Conservation (phyloP, 2,797 vertebrate species). For the Pseudocheirus occidentalis region DNA sequence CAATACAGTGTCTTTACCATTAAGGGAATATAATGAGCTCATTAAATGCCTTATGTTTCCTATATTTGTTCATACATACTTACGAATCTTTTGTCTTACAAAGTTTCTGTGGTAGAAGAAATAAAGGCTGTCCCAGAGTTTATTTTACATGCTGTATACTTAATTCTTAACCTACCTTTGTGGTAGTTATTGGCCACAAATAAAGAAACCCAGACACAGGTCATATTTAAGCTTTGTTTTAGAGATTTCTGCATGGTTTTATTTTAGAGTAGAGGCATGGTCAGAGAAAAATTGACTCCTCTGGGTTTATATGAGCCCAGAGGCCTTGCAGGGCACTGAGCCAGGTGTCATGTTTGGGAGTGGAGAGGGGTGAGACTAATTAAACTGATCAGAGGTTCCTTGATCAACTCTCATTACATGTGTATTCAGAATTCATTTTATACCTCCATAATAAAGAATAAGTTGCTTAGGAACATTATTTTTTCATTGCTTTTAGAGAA, state of each 20-base stretch:
- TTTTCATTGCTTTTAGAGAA: slow-evolving; percentile 60
- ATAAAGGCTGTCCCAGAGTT: background rate
- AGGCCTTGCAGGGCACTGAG: background rate
- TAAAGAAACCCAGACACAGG: background rate
- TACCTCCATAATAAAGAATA: slow-evolving; percentile 26
- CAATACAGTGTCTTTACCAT: too few species aligned
- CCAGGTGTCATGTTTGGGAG: background rate
- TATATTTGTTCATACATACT: background rate
- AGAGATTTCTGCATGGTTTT: background rate
- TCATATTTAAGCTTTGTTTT: background rate
- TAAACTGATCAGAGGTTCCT: background rate
- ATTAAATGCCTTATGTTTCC: background rate
- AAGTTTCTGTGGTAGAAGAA: background rate
- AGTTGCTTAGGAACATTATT: slow-evolving; percentile 57
- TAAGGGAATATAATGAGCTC: background rate
- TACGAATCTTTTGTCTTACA: background rate
- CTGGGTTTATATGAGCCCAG: background rate
- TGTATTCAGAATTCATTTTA: slow-evolving; percentile 38
- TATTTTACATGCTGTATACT: background rate
- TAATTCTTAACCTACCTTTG: background rate
- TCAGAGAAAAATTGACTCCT: background rate
- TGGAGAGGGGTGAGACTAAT: background rate
- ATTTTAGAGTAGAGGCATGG: background rate
- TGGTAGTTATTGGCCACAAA: background rate
- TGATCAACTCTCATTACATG: slow-evolving; percentile 49